phyloP scores from a whole-genome alignment of 30 jellyfish, hydroid and myxozoan genomes.

The Catostylus mosaicus region DNA sequence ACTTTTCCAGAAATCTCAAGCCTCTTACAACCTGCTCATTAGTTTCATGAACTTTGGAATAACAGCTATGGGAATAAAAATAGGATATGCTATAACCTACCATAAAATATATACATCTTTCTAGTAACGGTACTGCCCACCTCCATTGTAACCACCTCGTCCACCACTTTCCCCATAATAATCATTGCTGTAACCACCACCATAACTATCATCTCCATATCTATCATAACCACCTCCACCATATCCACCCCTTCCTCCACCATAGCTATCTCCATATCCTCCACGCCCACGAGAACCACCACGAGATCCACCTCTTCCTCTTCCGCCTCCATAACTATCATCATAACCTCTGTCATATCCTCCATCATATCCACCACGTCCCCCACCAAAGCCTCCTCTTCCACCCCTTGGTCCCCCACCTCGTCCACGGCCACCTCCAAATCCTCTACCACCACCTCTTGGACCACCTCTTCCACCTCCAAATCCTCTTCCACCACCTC shows the following conservation, averaged over 20 bases:
- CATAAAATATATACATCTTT: slow-evolving; percentile 1
- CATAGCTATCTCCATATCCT: slow-evolving; percentile 16
- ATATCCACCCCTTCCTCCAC: slow-evolving; percentile 52
- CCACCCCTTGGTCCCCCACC: slow-evolving; percentile 82
- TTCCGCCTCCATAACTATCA: slow-evolving; percentile 58
- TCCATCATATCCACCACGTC: slow-evolving; percentile 62
- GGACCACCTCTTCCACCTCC: slow-evolving; percentile 67
- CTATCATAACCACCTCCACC: slow-evolving; percentile 37
- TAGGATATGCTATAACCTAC: too few relatives aligned
- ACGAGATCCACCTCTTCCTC: slow-evolving; percentile 45
- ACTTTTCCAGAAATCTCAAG: too few relatives aligned
- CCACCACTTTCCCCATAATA: slow-evolving; percentile 60
- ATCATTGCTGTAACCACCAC: slow-evolving; percentile 32
- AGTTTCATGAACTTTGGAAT: too few relatives aligned
- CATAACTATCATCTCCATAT: slow-evolving; percentile 49
- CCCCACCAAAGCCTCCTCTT: slow-evolving; percentile 68
- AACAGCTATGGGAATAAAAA: too few relatives aligned
- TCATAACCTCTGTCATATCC: slow-evolving; percentile 72
- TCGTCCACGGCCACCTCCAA: slow-evolving; percentile 68
- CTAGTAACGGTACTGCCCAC: slow-evolving; percentile 33
- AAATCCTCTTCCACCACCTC: slow-evolving; percentile 64
- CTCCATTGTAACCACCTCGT: slow-evolving; percentile 39
- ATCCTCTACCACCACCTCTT: slow-evolving; percentile 46
- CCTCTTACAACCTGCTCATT: too few relatives aligned
- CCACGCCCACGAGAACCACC: slow-evolving; percentile 19